Evolutionary conservation across 1,140 invertebrate genomes (phyloP).

Genomic region (Eueides isabella): DNA sequence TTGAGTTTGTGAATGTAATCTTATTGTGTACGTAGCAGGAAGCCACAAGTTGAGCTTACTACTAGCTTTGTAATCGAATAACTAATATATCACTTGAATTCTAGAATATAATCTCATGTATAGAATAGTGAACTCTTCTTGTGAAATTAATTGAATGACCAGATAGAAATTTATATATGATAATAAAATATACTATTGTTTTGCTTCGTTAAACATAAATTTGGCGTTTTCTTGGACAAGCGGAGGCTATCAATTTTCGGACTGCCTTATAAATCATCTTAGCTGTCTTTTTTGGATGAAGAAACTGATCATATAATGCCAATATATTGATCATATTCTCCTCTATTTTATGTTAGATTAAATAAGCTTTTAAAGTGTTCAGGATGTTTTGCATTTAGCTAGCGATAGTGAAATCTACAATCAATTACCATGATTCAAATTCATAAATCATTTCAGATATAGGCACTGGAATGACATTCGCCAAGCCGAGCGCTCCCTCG

Average conservation of each 20-base stretch:
- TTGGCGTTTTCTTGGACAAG: slow-evolving; percentile 42
- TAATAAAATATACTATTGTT: slow-evolving; percentile 32
- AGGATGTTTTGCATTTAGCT: neutral
- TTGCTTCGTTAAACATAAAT: slow-evolving; percentile 15
- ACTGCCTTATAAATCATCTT: slow-evolving; percentile 68
- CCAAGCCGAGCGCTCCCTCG: slow-evolving; percentile 4
- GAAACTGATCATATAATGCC: slow-evolving; percentile 48
- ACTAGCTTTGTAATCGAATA: slow-evolving; percentile 22
- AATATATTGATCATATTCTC: slow-evolving; percentile 33
- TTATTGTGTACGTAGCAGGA: slow-evolving; percentile 34
- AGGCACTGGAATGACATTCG: slow-evolving; percentile 17
- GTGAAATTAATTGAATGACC: slow-evolving; percentile 2
- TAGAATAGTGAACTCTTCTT: neutral
- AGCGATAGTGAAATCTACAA: slow-evolving; percentile 25
- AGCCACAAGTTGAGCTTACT: slow-evolving; percentile 32
- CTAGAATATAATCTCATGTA: neutral
- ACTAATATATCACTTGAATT: neutral
- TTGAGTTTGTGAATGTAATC: slow-evolving; percentile 42
- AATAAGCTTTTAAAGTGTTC: neutral
- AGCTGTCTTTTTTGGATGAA: slow-evolving; percentile 51
- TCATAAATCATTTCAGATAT: slow-evolving; percentile 50
- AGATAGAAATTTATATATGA: slow-evolving; percentile 24
- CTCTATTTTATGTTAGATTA: neutral
- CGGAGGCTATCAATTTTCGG: slow-evolving; percentile 65
- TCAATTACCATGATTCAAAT: slow-evolving; percentile 46